These are phyloP conservation scores for Turritopsis dohrnii DNA, from an alignment of 30 jellyfish, hydroid and myxozoan species.

Conservation along the genomic window DNA sequence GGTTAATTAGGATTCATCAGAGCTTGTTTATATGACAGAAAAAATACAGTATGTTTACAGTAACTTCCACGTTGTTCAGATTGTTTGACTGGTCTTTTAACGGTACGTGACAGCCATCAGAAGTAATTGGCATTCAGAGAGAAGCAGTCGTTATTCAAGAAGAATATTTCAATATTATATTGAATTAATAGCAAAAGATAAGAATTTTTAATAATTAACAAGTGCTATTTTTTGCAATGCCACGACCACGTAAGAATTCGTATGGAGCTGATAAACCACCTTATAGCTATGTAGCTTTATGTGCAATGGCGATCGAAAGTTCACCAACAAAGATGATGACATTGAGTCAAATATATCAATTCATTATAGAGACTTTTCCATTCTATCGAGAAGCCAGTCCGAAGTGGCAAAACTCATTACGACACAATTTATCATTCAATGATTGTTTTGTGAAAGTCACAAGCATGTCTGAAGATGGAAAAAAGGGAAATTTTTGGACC, in stretches of 20 bases:
- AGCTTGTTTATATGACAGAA: not conserved
- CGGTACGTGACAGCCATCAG: not conserved
- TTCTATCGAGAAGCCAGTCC: conserved; percentile 74
- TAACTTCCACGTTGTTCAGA: not conserved
- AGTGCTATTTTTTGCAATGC: conserved; percentile 43
- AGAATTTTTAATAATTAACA: not conserved
- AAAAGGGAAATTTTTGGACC: conserved; percentile 98
- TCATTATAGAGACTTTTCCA: conserved; percentile 84
- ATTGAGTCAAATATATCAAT: conserved; percentile 77
- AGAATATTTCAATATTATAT: too few relatives aligned
- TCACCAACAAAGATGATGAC: conserved; percentile 93
- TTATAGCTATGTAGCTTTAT: conserved; percentile 85
- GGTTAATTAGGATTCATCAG: not conserved
- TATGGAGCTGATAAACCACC: conserved; percentile 98
- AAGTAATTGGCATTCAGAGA: not conserved
- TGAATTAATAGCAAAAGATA: not conserved
- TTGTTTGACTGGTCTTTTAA: not conserved
- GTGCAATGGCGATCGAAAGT: conserved; percentile 98
- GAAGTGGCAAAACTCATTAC: conserved; percentile 90
- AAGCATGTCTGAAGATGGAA: conserved; percentile 83
- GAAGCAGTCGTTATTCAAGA: not conserved
- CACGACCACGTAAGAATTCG: conserved; percentile 89
- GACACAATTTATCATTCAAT: conserved; percentile 88
- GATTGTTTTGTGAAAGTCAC: conserved; percentile 91
- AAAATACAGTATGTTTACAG: not conserved